A percentile compares a stretch with the other conserved stretches of the same genome.
Conservation (phyloP, 2,113 vertebrate species). For the Athene noctua region DNA sequence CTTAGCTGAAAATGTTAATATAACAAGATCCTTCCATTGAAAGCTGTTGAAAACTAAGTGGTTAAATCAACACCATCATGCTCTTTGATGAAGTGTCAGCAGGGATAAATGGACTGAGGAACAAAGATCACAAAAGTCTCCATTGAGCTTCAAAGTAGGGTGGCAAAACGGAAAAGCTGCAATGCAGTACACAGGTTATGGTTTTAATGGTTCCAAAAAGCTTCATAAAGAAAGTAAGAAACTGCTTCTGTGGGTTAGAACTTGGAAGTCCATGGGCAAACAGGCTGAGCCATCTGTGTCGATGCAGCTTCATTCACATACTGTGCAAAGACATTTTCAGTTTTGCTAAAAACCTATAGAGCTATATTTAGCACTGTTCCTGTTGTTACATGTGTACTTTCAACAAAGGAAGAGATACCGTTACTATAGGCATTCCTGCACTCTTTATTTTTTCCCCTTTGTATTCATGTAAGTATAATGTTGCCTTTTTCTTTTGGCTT, state of each 20-base stretch:
- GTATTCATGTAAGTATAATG: neutral
- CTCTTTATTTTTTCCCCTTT: neutral
- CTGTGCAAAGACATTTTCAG: neutral
- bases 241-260: neutral
- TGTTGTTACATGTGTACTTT: neutral
- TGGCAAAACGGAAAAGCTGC: neutral
- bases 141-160: neutral
- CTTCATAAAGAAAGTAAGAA: neutral
- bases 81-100: neutral
- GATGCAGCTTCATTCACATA: neutral
- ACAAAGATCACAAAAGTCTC: neutral
- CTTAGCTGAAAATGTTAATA: neutral
- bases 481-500: neutral
- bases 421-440: neutral
- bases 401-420: neutral
- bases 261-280: neutral
- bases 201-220: slow-evolving; percentile 6
- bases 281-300: neutral
- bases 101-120: neutral
- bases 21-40: neutral
- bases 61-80: neutral
- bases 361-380: neutral
- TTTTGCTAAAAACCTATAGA: neutral
- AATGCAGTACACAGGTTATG: neutral
- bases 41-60: slow-evolving; percentile 27